Evolutionary conservation across 2,888 invertebrate species (phyloP), one percentile per base, ranked within the genome.

Genomic region (Tiliacea citrago): DNA sequence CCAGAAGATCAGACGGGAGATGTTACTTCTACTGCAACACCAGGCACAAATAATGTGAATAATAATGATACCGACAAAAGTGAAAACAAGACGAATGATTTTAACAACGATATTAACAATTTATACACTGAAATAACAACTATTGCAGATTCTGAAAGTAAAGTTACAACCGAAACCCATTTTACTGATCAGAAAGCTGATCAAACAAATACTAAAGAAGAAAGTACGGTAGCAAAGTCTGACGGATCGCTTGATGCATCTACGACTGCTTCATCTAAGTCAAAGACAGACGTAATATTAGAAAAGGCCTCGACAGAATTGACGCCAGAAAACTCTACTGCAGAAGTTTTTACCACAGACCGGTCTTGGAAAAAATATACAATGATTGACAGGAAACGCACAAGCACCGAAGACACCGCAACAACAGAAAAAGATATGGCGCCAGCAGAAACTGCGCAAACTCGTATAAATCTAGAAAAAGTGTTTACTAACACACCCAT

Each of bases 331-430:
- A 65, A 62, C 39, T 49, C 62, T 35, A 73, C 45, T 39, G 67
- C 63, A 18, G 77, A 82, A 35, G 66, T 60, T 55, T 45, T 62
- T 39, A 73, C 68, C 12, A 67, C 75, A 0, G 69, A 77, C 5
- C 89, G 91, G 18, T 74, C 82, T 45, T 88, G 91, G 91, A 92
- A 91, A 83, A 91, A 90, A 74, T 92, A 93, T 75, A 91, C 88
- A 60, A 88, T 80, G 0, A 92, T 93, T 77, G 90, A 91, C 53
- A 90, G 92, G 84, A 92, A 91, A 83, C 86, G 84, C 18, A 81
- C 65, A 29, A 84, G 35, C 12, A 70, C 82, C 35, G 88, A 90
- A 66, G 73, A 73, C 39, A 79, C 80, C 16, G 82, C 77, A 21
- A 82, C 81, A 47, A 83, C 88, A 47, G 84, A 82, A 63, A 89